These are phyloP conservation scores for Tenualosa ilisha DNA, from an alignment of 2,797 vertebrate species.

Conservation along the genomic window DNA sequence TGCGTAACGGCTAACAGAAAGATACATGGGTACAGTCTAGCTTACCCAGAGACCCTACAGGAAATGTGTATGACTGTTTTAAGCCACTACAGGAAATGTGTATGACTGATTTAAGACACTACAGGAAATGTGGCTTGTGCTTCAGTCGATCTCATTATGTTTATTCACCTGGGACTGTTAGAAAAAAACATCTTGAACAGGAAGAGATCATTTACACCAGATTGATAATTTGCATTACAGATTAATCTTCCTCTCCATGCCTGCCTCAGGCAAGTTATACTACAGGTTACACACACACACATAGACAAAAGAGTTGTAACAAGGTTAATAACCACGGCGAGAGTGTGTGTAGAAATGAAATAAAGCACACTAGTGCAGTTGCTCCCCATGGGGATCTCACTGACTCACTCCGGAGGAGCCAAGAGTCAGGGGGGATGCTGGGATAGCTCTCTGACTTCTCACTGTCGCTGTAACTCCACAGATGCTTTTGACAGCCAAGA, in stretches of 20 bases:
- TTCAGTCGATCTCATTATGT: background rate
- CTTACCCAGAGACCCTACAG: no score
- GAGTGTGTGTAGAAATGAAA: background rate
- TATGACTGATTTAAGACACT: background rate
- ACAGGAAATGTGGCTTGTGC: background rate
- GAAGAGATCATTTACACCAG: background rate
- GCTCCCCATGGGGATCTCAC: background rate
- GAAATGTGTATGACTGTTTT: no score
- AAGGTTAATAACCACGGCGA: background rate
- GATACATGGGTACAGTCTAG: background rate
- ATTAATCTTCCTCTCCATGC: background rate
- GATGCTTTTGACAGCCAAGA: conserved; percentile 5
- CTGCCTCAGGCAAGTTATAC: background rate
- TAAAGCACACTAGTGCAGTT: background rate
- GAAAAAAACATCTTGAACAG: background rate
- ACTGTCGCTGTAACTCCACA: background rate
- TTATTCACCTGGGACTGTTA: background rate
- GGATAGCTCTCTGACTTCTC: background rate
- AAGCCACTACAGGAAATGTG: background rate
- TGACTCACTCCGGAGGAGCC: background rate
- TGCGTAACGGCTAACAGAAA: background rate
- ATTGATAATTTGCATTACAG: background rate
- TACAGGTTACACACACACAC: background rate
- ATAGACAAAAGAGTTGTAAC: background rate
- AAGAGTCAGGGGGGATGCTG: background rate